A percentile compares a stretch with the other conserved stretches of the same genome.
phyloP scores from a whole-genome alignment of 2,113 vertebrate species.

The Martes martes region DNA sequence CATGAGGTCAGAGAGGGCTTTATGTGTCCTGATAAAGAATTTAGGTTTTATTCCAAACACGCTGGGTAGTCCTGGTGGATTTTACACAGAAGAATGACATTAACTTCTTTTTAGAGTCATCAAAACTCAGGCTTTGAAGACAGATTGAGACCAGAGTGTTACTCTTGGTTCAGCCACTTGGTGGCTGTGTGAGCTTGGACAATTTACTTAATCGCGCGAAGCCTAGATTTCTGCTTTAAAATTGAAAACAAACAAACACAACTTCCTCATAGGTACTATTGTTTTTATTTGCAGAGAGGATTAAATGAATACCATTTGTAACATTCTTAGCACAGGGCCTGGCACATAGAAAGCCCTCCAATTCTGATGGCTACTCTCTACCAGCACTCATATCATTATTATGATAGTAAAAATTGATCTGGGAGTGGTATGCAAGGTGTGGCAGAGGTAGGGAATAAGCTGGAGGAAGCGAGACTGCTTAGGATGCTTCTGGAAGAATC shows the following conservation, averaged over 20 bases:
- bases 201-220: background rate
- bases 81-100: background rate
- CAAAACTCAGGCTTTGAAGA: background rate
- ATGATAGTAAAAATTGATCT: background rate
- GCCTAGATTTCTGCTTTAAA: background rate
- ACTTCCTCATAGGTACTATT: background rate
- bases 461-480: background rate
- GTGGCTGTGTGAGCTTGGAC: background rate
- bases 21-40: background rate
- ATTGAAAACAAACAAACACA: background rate
- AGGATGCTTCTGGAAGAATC: background rate
- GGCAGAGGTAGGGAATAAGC: background rate
- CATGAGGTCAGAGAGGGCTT: background rate
- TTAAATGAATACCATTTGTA: background rate
- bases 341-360: background rate
- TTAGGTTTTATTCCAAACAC: background rate
- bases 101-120: background rate
- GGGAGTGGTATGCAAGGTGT: background rate
- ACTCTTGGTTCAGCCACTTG: background rate
- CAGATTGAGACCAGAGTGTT: background rate
- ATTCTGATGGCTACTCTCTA: background rate
- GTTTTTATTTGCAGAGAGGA: background rate
- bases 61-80: background rate
- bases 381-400: too few relatives aligned
- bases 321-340: background rate